Evolutionary conservation across 2,888 invertebrate species (phyloP).

Genomic region (Calameuta pallipes): DNA sequence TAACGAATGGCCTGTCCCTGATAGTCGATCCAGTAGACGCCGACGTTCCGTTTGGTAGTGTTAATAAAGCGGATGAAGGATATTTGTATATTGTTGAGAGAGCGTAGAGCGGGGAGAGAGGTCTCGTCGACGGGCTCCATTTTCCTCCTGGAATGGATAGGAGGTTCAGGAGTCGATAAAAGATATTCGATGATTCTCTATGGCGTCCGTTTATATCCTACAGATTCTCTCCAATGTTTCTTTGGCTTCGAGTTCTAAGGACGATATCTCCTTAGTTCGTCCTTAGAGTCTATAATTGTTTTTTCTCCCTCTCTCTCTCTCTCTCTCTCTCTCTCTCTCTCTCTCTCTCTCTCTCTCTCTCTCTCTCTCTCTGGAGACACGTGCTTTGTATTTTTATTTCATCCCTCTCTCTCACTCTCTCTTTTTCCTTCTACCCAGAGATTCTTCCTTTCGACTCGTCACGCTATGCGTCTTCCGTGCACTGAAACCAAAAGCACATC

Average conservation of each 20-base stretch:
- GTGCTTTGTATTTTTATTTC: background rate
- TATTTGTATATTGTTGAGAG: constrained; percentile 44
- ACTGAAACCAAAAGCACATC: background rate
- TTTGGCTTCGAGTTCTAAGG: background rate
- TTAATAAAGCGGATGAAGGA: constrained; percentile 74
- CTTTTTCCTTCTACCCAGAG: background rate
- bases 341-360: background rate
- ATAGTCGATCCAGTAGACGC: constrained; percentile 84
- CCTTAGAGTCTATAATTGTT: background rate
- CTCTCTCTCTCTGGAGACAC: background rate
- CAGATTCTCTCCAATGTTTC: background rate
- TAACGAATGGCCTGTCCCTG: constrained; percentile 74
- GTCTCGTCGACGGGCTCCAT: background rate
- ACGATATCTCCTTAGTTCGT: background rate
- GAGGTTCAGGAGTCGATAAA: background rate
- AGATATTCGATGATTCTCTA: background rate
- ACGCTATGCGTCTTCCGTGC: background rate
- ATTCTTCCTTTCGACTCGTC: background rate
- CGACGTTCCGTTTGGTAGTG: constrained; percentile 69
- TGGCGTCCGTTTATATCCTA: background rate
- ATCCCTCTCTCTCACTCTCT: constrained; percentile 5
- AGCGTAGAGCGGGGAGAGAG: constrained; percentile 38
- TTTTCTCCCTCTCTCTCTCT: background rate
- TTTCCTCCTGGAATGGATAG: background rate
- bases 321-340: no score